Conservation (phyloP, 2,797 vertebrate genomes). For the Spondyliosoma cantharus region DNA sequence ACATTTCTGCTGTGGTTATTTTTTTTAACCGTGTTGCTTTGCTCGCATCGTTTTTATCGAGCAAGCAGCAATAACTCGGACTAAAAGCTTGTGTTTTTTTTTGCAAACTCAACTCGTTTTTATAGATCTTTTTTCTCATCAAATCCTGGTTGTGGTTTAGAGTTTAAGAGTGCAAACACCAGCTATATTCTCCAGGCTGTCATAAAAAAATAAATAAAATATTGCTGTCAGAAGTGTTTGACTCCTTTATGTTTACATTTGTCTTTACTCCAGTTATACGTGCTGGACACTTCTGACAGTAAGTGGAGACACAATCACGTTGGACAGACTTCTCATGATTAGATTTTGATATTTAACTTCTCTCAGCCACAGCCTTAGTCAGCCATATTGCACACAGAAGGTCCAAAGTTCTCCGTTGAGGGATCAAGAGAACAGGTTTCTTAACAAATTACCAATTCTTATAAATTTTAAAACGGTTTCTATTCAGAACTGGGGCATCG, state of each 20-base stretch:
- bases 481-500: slow-evolving; percentile 21
- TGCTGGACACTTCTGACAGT: slow-evolving; percentile 7
- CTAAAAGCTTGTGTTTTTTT: too few relatives aligned
- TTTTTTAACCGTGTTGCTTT: too few relatives aligned
- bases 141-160: background rate
- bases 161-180: slow-evolving; percentile 4
- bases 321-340: background rate
- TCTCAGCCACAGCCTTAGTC: background rate
- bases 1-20: too few relatives aligned
- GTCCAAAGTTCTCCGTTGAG: slow-evolving; percentile 16
- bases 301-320: slow-evolving; percentile 1
- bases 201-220: background rate
- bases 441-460: slow-evolving; percentile 41
- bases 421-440: slow-evolving; percentile 39
- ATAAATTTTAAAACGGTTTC: slow-evolving; percentile 27
- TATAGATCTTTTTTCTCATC: background rate
- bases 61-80: too few relatives aligned
- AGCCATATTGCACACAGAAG: slow-evolving; percentile 9
- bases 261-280: background rate
- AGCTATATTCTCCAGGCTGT: background rate
- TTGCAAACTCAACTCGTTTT: too few relatives aligned
- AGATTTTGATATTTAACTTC: slow-evolving; percentile 9
- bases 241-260: slow-evolving; percentile 3
- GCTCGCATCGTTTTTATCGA: too few relatives aligned
- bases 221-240: background rate